Conservation (phyloP, 2,797 vertebrate species). For the Anguilla anguilla region DNA sequence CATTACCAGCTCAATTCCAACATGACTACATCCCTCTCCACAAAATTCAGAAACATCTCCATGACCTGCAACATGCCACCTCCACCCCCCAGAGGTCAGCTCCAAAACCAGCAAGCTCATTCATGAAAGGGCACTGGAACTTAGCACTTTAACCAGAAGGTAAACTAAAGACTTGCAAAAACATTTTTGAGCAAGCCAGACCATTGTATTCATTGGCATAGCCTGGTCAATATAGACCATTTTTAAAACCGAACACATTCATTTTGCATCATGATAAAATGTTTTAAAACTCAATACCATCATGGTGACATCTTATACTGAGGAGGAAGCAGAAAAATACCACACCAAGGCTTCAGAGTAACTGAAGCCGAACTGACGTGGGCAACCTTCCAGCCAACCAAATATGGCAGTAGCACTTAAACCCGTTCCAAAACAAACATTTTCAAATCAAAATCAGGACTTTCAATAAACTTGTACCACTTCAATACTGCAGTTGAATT, state of each 20-base stretch:
- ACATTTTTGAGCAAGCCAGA: slow-evolving; percentile 58
- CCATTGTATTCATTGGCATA: slow-evolving; percentile 64
- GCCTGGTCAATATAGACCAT: slow-evolving; percentile 54
- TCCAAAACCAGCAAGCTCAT: slow-evolving; percentile 46
- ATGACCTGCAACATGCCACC: neutral
- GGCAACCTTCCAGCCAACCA: neutral
- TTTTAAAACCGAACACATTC: neutral
- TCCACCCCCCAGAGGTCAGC: neutral
- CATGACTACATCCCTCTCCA: neutral
- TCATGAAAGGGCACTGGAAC: slow-evolving; percentile 59
- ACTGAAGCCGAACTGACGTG: neutral
- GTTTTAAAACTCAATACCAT: neutral
- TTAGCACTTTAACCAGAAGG: slow-evolving; percentile 43
- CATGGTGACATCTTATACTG: neutral
- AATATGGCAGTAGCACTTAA: neutral
- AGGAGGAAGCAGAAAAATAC: neutral
- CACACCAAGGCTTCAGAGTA: neutral
- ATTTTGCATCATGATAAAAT: neutral
- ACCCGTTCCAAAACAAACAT: neutral
- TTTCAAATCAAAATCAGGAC: neutral
- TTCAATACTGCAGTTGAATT: neutral
- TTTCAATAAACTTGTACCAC: neutral
- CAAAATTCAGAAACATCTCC: neutral
- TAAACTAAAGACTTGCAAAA: slow-evolving; percentile 53
- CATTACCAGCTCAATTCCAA: neutral